Base-by-base conservation (phyloP, 2,113 vertebrate species). In the Tetrao urogallus region DNA sequence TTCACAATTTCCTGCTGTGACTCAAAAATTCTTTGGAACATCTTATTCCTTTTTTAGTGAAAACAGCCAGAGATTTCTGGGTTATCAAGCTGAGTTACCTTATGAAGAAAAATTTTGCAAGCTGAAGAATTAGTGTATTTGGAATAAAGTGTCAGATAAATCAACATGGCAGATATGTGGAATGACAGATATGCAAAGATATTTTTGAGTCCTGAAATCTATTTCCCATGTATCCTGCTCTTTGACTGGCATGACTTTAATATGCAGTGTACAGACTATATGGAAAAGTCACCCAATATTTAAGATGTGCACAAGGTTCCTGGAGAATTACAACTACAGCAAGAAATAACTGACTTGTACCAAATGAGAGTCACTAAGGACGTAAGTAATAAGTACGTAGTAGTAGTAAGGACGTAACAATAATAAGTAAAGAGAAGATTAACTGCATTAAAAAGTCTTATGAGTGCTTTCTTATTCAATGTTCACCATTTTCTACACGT, bases 51-150 rank as follows among this genome's bases (percentile, higher is more conserved):
- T 82, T 95, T 94, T 47, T 72, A 73, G 48, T 73, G 32, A 54
- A 94, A 90, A 75, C 38, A 91, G 8, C 3, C 30, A 48, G 43
- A 72, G 32, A 36, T 88, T 91, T 80, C 60, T 57, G 71, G 69
- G 48, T 7, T 66, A 58, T 72, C 84, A 90, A 87, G 77, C 89
- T 92, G 83, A 94, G 66, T 13, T 76, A 73, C 86, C 47, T 88
- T 89, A 72, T 25, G 48, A 93, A 81, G n/a, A 66, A 89, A 90
- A 18, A 22, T 24, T 63, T 87, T 91, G 5, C 54, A 73, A 72
- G 66, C 52, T 92, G 61, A 94, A 78, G 84, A 78, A 65, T 75
- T 34, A 43, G 19, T 36, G 15, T 50, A 17, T 90, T 57, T 82
- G 83, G 65, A 92, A 90, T 82, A 34, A 74, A 66, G 20, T 6